These are phyloP conservation scores for Bungarus multicinctus DNA, from an alignment of 2,113 vertebrate species.

Conservation along the genomic window DNA sequence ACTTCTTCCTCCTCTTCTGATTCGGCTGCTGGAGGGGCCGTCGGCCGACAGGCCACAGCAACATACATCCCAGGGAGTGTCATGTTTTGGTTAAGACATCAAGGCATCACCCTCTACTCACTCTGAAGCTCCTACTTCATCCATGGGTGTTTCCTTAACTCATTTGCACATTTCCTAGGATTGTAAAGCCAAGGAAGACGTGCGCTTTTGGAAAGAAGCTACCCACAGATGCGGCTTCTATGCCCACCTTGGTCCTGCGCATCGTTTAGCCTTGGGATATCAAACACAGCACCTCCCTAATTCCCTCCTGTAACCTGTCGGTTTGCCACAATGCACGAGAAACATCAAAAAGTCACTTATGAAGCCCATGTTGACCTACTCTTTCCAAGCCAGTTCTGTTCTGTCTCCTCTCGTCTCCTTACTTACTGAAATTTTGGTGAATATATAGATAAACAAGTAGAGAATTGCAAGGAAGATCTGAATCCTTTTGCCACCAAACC, in stretches of 20 bases:
- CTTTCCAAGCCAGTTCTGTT: not conserved
- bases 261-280: not conserved
- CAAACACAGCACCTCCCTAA: not conserved
- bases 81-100: not conserved
- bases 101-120: not conserved
- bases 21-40: too few relatives aligned
- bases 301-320: not conserved
- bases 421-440: slow-evolving; percentile 97
- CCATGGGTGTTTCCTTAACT: not conserved
- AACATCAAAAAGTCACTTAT: not conserved
- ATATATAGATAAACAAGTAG: slow-evolving; percentile 96
- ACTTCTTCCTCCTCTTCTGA: too few relatives aligned
- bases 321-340: not conserved
- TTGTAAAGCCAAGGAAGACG: not conserved
- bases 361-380: fast-evolving
- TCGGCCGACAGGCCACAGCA: too few relatives aligned
- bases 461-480: slow-evolving; percentile 85
- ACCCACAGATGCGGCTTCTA: not conserved
- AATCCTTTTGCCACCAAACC: slow-evolving; percentile 90
- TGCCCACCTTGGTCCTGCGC: not conserved
- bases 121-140: not conserved
- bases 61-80: not conserved
- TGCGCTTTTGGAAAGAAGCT: not conserved
- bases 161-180: not conserved
- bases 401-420: not conserved